These are phyloP conservation scores for Tenebrosternarchus preto DNA, from an alignment of 2,113 vertebrate species.

Conservation along the genomic window DNA sequence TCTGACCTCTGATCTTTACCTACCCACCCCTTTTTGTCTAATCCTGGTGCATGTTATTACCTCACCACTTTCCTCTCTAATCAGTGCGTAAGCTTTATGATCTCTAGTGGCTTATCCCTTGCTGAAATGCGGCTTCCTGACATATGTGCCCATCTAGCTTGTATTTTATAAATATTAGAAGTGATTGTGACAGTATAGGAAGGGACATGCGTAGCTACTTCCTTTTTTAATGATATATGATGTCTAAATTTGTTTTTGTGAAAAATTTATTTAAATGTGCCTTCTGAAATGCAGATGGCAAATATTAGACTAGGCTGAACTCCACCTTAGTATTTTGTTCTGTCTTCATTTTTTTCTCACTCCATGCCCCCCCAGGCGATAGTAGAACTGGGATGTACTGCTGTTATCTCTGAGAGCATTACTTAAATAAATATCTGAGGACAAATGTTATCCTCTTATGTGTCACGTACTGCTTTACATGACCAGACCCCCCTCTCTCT, in stretches of 20 bases:
- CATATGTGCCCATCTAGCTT: conserved; percentile 11
- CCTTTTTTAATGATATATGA: conserved; percentile 47
- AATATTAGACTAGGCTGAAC: no score
- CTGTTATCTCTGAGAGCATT: conserved; percentile 62
- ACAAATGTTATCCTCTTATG: not conserved
- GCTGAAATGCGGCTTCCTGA: conserved; percentile 1
- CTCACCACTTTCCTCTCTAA: conserved; percentile 49
- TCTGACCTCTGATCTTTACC: conserved; percentile 14
- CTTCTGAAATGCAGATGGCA: no score
- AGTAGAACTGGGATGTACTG: conserved; percentile 67
- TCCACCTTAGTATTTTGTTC: not conserved
- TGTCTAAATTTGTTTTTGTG: not conserved
- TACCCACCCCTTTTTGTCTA: conserved; percentile 53
- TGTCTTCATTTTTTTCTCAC: not conserved
- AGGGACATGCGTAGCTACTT: conserved; percentile 21
- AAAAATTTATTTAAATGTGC: no score
- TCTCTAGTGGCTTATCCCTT: conserved; percentile 13
- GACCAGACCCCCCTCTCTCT: not conserved
- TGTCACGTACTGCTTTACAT: not conserved
- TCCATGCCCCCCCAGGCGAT: not conserved
- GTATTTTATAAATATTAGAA: conserved; percentile 30
- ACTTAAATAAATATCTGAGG: conserved; percentile 65
- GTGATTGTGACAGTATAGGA: conserved; percentile 52
- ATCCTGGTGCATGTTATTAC: conserved; percentile 72
- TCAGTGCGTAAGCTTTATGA: conserved; percentile 22